Evolutionary conservation across 2,888 invertebrate species (phyloP).

Genomic region (Dione juno): DNA sequence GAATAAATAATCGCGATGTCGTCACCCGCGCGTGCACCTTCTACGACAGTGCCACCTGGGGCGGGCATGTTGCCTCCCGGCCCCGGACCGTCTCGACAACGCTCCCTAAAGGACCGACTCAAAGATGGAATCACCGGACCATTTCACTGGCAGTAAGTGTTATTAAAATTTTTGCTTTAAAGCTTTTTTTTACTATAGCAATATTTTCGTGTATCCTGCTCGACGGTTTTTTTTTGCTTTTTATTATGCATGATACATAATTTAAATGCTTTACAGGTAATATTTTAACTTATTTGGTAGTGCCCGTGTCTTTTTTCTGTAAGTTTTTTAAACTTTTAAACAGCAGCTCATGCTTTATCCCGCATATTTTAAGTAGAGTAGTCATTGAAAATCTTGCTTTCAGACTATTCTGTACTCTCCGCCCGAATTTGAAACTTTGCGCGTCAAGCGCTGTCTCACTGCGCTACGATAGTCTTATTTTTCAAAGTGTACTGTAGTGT

Average conservation of each 20-base stretch:
- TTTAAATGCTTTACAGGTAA: constrained; percentile 12
- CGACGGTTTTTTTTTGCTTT: neutral
- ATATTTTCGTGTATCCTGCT: neutral
- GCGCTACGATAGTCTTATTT: too few relatives aligned
- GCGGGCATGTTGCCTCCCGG: constrained; percentile 76
- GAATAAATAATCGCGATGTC: constrained; percentile 60
- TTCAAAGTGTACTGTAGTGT: too few relatives aligned
- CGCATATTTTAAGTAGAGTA: too few relatives aligned
- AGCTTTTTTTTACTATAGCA: constrained; percentile 31
- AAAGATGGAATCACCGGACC: constrained; percentile 91
- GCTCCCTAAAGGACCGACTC: constrained; percentile 90
- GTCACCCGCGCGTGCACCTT: constrained; percentile 72
- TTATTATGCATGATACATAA: constrained; percentile 25
- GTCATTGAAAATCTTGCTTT: too few relatives aligned
- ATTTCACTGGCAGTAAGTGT: constrained; percentile 92
- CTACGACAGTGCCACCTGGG: constrained; percentile 62
- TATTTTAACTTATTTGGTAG: neutral
- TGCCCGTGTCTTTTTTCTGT: neutral
- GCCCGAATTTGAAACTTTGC: too few relatives aligned
- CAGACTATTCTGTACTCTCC: too few relatives aligned
- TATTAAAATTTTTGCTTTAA: constrained; percentile 36
- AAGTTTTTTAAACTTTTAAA: too few relatives aligned
- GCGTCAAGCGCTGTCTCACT: too few relatives aligned
- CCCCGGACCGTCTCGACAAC: constrained; percentile 86
- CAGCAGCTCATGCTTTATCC: too few relatives aligned